Percentiles rank a stretch among this genome's conserved stretches.
phyloP scores from a whole-genome alignment of 2,888 invertebrate species.

The Melieria picta region DNA sequence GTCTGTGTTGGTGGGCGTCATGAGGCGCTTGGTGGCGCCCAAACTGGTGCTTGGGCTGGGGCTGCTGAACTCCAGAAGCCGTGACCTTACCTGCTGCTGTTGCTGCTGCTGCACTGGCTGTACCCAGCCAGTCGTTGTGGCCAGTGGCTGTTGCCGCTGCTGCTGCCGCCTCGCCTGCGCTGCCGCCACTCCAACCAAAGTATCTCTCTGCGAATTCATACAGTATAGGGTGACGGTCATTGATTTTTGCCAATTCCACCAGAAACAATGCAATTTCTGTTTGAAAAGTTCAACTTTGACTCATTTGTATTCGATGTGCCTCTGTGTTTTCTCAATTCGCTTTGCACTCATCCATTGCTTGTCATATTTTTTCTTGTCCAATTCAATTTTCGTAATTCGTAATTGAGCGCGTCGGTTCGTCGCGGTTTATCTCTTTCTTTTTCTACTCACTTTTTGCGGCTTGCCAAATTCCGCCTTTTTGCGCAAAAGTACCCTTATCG shows the following conservation, averaged over 20 bases:
- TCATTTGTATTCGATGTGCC: conserved; percentile 32
- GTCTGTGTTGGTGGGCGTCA: conserved; percentile 62
- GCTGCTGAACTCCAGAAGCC: conserved; percentile 2
- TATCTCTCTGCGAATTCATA: conserved; percentile 26
- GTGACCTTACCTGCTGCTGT: conserved; percentile 19
- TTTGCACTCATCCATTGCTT: conserved; percentile 1
- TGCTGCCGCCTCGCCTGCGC: conserved; percentile 23
- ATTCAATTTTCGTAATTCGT: too few species aligned
- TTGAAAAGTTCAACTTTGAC: too few species aligned
- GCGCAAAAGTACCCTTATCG: too few species aligned
- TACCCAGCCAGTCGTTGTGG: too few species aligned
- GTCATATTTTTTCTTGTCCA: background rate
- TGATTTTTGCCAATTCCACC: background rate
- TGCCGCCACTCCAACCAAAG: conserved; percentile 1
- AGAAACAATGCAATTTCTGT: too few species aligned
- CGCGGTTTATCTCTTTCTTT: too few species aligned
- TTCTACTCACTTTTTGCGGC: too few species aligned
- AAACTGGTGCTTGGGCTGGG: background rate
- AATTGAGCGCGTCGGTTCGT: too few species aligned
- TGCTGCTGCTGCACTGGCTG: conserved; percentile 11
- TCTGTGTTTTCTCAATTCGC: conserved; percentile 3
- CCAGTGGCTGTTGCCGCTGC: conserved; percentile 13
- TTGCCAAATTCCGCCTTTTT: too few species aligned
- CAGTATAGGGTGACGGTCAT: conserved; percentile 23
- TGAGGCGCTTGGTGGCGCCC: conserved; percentile 33